Conservation (phyloP, 2,888 invertebrate species). For the Cremastinae sp. region DNA sequence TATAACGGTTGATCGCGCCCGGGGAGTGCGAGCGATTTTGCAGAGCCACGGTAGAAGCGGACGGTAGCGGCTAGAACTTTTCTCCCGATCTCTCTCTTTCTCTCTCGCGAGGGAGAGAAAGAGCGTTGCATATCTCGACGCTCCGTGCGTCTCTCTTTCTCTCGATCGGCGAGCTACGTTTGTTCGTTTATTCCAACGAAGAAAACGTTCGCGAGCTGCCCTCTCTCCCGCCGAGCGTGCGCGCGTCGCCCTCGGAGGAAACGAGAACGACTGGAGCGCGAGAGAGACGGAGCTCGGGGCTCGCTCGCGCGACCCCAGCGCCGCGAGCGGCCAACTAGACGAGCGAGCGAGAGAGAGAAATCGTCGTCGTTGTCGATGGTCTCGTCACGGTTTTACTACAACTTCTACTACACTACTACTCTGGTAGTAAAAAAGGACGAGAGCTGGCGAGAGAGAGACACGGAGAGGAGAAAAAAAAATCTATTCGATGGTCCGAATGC, state of each 20-base stretch:
- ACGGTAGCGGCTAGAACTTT: conserved; percentile 45
- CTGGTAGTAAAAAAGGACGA: conserved; percentile 8
- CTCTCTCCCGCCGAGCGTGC: conserved; percentile 19
- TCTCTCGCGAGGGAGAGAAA: too few species aligned
- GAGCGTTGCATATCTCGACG: conserved; percentile 41
- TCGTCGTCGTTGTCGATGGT: conserved; percentile 17
- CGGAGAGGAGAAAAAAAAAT: conserved; percentile 1
- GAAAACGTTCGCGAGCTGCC: conserved; percentile 19
- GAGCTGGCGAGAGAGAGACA: neutral
- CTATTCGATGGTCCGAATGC: conserved; percentile 50
- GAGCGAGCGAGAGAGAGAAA: conserved; percentile 33
- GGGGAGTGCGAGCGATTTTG: conserved; percentile 36
- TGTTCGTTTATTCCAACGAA: neutral
- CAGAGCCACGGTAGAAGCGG: conserved; percentile 24
- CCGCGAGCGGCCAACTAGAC: neutral
- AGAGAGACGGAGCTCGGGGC: too few species aligned
- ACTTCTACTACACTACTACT: conserved; percentile 28
- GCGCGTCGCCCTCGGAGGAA: conserved; percentile 46
- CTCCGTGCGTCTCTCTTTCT: neutral
- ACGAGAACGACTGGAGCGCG: conserved; percentile 58
- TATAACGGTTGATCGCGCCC: conserved; percentile 50
- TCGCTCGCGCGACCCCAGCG: too few species aligned
- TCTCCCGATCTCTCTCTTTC: conserved; percentile 26
- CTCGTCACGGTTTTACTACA: conserved; percentile 27
- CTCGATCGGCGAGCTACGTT: neutral